Base-by-base conservation (phyloP, 2,113 vertebrate genomes). In the Syngnathus floridae region DNA sequence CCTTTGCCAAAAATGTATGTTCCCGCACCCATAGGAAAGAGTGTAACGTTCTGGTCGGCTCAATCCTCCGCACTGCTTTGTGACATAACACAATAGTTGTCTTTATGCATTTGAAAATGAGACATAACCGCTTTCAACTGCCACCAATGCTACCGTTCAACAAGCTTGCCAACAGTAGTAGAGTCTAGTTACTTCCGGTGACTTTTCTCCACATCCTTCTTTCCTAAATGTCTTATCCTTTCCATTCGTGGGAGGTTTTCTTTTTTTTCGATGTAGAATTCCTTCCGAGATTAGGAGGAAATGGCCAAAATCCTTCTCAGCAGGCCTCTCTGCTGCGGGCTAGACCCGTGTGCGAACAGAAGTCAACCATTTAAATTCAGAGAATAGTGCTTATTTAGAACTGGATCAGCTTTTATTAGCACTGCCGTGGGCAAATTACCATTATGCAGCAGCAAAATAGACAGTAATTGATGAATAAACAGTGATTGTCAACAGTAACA, bases 251-350 rank as follows among this genome's bases (percentile, higher is more conserved):
- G 66, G 21, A 55, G 21, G 57, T 69, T 79, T 62, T 72, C 66
- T 65, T 6, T 1, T 69, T 70, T 48, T 41, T 58, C 51, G 58
- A 21, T 13, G 9, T 58, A n/a, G 40, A 59, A 88, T 84, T 85
- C 84, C 76, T 88, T 82, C 81, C 71, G 49, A 89, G 84, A 89
- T 90, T 86, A 88, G 76, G 62, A 35, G 56, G 69, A 73, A 80
- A 73, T 67, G 26, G 63, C 69, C 67, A 77, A 38, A 36, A 75
- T 81, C 80, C 78, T 69, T 48, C 78, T 81, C 78, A 77, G 72
- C 73, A 63, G 77, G 71, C 31, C 56, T 70, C 66, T 58, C 35
- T 37, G 26, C 49, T 62, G 51, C 63, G 45, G 66, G 71, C 63
- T 65, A 46, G 59, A 36, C 38, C 58, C 5, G 59, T 40, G 70